Base-by-base conservation (phyloP, 1,140 invertebrate genomes). In the Riptortus pedestris region DNA sequence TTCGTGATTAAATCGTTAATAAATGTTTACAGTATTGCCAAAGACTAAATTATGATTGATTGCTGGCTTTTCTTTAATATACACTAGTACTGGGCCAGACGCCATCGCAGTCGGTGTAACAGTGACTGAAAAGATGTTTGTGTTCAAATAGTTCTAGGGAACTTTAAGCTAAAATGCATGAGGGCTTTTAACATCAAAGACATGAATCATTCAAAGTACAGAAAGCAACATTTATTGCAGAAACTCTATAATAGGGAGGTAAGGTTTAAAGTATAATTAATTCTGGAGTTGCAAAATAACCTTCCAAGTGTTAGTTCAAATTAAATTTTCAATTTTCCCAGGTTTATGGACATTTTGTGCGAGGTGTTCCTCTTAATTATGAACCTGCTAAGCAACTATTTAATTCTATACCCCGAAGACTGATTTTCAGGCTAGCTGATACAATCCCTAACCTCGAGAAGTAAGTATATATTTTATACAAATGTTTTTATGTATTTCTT, bases 361-460 rank as follows among this genome's bases (percentile, higher is more conserved):
- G 51, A 57, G 65, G 65, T n/a, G 38, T 45, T 2, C 52, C 60
- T 2, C 47, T 66, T 5, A 38, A 62, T 16, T 38, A 66, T 58
- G 65, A 66, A 62, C 65, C 65, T 22, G 47, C 65, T 4, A 47
- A 43, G 26, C 65, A 66, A 47, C 60, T 66, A 20, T 66, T 66
- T 29, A 27, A 31, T 3, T 14, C 29, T 12, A 58, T 66, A 16
- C 65, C 65, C 7, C 22, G 26, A 27, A 29, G 65, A 28, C 60
- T 66, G n/a, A 60, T 66, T 22, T 66, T 66, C 28, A 58, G 27
- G 14, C 38, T 66, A 7, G 18, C 58, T 20, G 60, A 62, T 28
- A 66, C 65, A 22, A 62, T 66, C 28, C 65, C 65, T 27, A 62
- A 66, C 60, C 24, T 66, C 11, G 65, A 58, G 38, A 66, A 62